These are phyloP conservation scores for Formicarius rufipectus DNA, from an alignment of 2,113 vertebrate genomes.

Conservation along the genomic window DNA sequence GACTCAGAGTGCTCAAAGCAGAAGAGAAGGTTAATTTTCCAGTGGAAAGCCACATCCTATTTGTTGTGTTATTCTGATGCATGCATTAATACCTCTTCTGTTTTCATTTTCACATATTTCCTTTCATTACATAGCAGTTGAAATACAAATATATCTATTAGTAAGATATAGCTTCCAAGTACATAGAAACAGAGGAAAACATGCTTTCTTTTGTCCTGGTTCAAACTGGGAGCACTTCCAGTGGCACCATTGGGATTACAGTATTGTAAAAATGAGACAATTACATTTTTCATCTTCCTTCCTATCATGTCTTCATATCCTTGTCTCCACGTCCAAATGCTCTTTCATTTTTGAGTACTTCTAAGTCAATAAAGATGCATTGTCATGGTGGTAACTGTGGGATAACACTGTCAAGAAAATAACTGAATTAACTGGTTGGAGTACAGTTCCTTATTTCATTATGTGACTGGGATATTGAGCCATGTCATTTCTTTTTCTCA, in stretches of 20 bases:
- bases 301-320: background rate
- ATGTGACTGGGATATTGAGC: background rate
- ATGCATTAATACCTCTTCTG: background rate
- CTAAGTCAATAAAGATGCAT: background rate
- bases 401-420: background rate
- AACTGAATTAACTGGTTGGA: conserved; percentile 1
- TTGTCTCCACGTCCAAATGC: background rate
- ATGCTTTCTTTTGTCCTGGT: background rate
- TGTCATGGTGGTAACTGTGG: background rate
- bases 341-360: conserved; percentile 11
- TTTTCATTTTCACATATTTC: conserved; percentile 12
- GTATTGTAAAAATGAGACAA: background rate
- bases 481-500: background rate
- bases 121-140: conserved; percentile 1
- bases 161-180: background rate
- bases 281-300: background rate
- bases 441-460: conserved; percentile 14
- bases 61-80: conserved; percentile 5
- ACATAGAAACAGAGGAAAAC: background rate
- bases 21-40: conserved; percentile 14
- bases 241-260: background rate
- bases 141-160: background rate
- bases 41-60: background rate
- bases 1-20: conserved; percentile 2
- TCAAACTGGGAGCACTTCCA: background rate